Evolutionary conservation across 2,797 vertebrate genomes (phyloP).

Genomic region (Acomys russatus): DNA sequence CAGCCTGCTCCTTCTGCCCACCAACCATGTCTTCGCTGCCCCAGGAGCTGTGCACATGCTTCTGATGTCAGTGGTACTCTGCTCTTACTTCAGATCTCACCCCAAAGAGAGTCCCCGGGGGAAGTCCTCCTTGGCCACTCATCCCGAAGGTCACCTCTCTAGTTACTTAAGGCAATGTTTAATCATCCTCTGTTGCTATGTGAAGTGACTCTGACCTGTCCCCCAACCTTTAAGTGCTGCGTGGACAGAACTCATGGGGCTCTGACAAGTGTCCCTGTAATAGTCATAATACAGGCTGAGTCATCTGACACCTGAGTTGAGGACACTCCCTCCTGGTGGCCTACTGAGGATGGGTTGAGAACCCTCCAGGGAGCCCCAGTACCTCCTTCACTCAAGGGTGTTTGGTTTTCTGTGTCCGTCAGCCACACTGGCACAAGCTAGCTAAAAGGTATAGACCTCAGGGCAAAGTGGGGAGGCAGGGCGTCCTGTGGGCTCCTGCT

Average conservation of each 20-base stretch:
- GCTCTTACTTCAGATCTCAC: neutral
- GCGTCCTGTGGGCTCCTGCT: neutral
- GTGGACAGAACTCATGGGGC: neutral
- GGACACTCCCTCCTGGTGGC: neutral
- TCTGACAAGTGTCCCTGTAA: neutral
- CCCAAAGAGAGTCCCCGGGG: constrained; percentile 10
- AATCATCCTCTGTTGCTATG: neutral
- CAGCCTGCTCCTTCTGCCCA: neutral
- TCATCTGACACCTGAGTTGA: neutral
- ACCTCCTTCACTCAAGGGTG: neutral
- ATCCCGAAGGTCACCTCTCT: neutral
- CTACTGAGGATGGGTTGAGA: neutral
- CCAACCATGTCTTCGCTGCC: neutral
- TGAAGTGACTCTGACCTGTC: neutral
- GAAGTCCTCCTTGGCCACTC: neutral
- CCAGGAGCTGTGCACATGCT: neutral
- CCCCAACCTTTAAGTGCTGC: neutral
- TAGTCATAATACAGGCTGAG: neutral
- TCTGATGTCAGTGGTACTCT: neutral
- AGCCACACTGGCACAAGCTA: neutral
- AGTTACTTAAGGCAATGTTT: neutral
- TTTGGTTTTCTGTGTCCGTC: neutral
- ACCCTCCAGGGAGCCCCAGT: neutral
- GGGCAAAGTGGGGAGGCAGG: neutral
- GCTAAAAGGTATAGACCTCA: neutral